phyloP scores from a whole-genome alignment of 2,888 invertebrate genomes.

The Amphipoea lucens region DNA sequence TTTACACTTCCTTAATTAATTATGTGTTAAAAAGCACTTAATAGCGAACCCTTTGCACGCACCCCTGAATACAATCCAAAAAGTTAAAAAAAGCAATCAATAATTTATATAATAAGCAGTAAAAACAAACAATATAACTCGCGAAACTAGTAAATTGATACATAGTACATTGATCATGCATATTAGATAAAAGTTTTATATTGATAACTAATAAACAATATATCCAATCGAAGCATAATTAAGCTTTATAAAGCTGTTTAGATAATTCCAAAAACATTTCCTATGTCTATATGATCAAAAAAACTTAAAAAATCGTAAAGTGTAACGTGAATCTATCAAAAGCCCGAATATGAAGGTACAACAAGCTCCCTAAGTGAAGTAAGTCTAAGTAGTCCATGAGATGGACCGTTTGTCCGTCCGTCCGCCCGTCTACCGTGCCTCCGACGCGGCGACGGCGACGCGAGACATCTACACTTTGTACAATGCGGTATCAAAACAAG shows the following conservation, averaged over 20 bases:
- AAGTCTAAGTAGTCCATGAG: slow-evolving; percentile 79
- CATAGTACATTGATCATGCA: slow-evolving; percentile 67
- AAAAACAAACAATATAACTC: slow-evolving; percentile 58
- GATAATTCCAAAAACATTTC: slow-evolving; percentile 70
- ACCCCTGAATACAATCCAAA: slow-evolving; percentile 69
- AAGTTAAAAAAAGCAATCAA: slow-evolving; percentile 65
- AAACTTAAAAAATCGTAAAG: slow-evolving; percentile 68
- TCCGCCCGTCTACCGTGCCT: not conserved
- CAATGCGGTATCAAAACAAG: slow-evolving; percentile 80
- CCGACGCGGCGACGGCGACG: slow-evolving; percentile 56
- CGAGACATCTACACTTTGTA: slow-evolving; percentile 84
- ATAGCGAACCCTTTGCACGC: slow-evolving; percentile 78
- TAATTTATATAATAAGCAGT: slow-evolving; percentile 64
- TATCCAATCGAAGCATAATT: slow-evolving; percentile 65
- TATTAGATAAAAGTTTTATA: slow-evolving; percentile 67
- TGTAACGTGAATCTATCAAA: slow-evolving; percentile 75
- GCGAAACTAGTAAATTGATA: slow-evolving; percentile 68
- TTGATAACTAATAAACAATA: slow-evolving; percentile 66
- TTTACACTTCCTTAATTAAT: slow-evolving; percentile 85
- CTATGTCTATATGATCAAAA: slow-evolving; percentile 69
- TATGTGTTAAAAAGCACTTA: slow-evolving; percentile 87
- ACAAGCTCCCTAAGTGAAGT: slow-evolving; percentile 79
- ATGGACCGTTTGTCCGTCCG: slow-evolving; percentile 74
- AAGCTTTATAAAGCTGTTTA: slow-evolving; percentile 68
- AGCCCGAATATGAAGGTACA: slow-evolving; percentile 78